These are phyloP conservation scores for Phainopepla nitens DNA, from an alignment of 2,113 vertebrate genomes.

Conservation along the genomic window DNA sequence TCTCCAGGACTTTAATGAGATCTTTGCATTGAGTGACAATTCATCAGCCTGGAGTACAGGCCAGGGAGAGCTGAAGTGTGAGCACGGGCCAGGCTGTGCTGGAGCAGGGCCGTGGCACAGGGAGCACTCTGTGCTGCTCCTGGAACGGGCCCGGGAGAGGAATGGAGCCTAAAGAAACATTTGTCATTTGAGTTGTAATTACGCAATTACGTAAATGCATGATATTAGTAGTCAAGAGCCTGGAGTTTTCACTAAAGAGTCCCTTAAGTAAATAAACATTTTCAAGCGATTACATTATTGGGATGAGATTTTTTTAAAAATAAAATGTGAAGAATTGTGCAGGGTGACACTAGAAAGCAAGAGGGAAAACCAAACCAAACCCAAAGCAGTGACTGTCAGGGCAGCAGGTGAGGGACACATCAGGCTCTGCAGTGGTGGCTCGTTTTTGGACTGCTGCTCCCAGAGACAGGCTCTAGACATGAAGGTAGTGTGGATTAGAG, in stretches of 20 bases:
- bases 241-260: constrained; percentile 73
- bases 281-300: constrained; percentile 55
- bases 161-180: constrained; percentile 18
- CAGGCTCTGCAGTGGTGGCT: background rate
- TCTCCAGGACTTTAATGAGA: background rate
- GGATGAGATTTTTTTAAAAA: constrained; percentile 31
- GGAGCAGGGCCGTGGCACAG: background rate
- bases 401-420: background rate
- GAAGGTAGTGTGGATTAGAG: background rate
- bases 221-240: constrained; percentile 73
- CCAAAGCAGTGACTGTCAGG: rapidly evolving
- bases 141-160: background rate
- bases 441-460: background rate
- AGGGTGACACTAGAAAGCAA: background rate
- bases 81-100: background rate
- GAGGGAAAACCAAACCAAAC: background rate
- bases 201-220: constrained; percentile 66
- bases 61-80: background rate
- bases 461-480: background rate
- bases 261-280: constrained; percentile 73
- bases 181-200: constrained; percentile 69
- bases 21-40: background rate
- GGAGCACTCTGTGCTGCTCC: background rate
- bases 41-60: background rate
- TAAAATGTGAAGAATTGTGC: background rate